Evolutionary conservation across 53 echinoderm and acorn worm species (phyloP).

Genomic region (Holothuria scabra): DNA sequence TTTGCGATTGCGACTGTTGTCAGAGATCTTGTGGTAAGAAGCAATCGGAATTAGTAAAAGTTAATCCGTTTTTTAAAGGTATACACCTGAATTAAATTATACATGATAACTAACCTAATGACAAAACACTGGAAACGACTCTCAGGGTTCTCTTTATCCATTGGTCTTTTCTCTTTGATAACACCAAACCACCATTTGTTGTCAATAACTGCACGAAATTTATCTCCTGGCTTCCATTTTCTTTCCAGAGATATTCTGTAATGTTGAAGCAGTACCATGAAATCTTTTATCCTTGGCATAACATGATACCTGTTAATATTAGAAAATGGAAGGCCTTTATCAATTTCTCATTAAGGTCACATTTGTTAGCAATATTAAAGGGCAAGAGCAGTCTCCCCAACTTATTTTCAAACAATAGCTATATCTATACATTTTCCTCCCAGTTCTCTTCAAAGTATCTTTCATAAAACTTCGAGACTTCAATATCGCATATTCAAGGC

Average conservation of each 20-base stretch:
- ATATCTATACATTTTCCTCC: too few relatives aligned
- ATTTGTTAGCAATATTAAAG: too few relatives aligned
- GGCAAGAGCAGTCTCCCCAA: too few relatives aligned
- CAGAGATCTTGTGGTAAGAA: too few relatives aligned
- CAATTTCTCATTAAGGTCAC: too few relatives aligned
- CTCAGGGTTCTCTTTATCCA: constrained; percentile 74
- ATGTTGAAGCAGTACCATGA: constrained; percentile 81
- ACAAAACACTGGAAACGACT: constrained; percentile 88
- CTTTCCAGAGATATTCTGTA: constrained; percentile 70
- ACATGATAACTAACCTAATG: constrained; percentile 63
- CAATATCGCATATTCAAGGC: too few relatives aligned
- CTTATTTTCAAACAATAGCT: too few relatives aligned
- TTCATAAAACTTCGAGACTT: too few relatives aligned
- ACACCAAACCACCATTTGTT: constrained; percentile 94
- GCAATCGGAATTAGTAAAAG: neutral
- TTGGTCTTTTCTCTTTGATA: constrained; percentile 73
- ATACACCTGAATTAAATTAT: neutral
- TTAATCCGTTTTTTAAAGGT: too few relatives aligned
- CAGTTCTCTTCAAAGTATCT: too few relatives aligned
- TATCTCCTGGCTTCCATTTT: constrained; percentile 82
- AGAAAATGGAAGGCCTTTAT: too few relatives aligned
- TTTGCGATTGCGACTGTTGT: too few relatives aligned
- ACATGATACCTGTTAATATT: constrained; percentile 75
- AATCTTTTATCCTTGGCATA: constrained; percentile 90
- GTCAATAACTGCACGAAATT: constrained; percentile 85